Base-by-base conservation (phyloP, 2,797 vertebrate genomes). In the Anolis apletophallus region DNA sequence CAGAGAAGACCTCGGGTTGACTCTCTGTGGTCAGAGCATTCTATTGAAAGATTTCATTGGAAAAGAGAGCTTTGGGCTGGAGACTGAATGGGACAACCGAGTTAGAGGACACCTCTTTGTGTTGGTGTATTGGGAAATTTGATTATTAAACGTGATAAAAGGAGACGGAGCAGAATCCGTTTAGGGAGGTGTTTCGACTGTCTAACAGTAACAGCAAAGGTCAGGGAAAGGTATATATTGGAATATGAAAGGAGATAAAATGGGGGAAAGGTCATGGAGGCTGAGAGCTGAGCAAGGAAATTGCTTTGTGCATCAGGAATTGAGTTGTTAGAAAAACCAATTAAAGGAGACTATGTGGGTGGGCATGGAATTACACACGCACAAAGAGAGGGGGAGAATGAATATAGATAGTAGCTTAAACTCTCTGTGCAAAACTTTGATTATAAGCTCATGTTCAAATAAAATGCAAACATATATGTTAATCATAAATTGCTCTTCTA, bases 311-410 rank as follows among this genome's bases (percentile, higher is more conserved):
- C 14, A 57, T 83, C 57, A 64, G 12, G 8, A 52, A 34, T 19
- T 87, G 74, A 73, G 10, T 61, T 55, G 81, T 81, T 82, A 78
- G 55, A 36, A 83, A 64, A 91, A 68, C 26, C 71, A 91, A 88
- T 78, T 50, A 83, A 84, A 61, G 67, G 23, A 52, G 50, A 67
- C 50, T 67, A n/a, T 61, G 52, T 81, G 59, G 26, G 46, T 86
- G 71, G 26, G 72, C 26, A 52, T 71, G 21, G n/a, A 69, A 87
- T 10, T 77, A 78, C 73, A 29, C 67, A 67, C 19, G 13, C 1
- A 21, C 1, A 78, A n/a, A 36, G 19, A 59, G 32, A 57, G 54
- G 57, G 17, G 14, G n/a, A 21, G 26, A 40, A 19, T 36, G 21
- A 19, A 16, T 32, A 7, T 12, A 52, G 72, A 84, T 34, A 64